Conservation (phyloP, 2,797 vertebrate species). For the Coilia nasus region DNA sequence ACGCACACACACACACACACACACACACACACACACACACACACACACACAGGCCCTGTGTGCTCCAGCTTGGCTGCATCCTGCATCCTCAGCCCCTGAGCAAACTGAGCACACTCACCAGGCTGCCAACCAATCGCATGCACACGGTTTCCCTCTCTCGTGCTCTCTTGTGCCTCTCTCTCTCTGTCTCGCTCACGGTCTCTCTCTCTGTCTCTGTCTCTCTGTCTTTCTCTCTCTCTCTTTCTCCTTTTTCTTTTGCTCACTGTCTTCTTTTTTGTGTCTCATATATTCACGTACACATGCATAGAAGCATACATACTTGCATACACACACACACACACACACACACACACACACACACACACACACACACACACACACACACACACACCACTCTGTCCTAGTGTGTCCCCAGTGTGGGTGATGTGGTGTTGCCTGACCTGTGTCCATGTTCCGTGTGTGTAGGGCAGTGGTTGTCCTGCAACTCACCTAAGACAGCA, state of each 20-base stretch:
- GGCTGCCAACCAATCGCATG: slow-evolving; percentile 6
- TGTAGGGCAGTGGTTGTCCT: background rate
- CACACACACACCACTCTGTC: background rate
- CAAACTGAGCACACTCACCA: slow-evolving; percentile 22
- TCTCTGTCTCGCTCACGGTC: slow-evolving; percentile 27
- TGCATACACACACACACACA: background rate
- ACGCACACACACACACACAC: background rate
- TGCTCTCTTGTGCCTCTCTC: slow-evolving; percentile 37
- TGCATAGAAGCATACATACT: background rate
- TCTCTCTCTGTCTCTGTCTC: background rate
- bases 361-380: background rate
- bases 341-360: background rate
- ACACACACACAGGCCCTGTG: background rate
- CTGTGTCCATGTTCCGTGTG: background rate
- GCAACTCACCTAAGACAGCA: background rate
- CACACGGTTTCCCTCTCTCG: slow-evolving; percentile 28
- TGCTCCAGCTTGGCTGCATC: slow-evolving; percentile 18
- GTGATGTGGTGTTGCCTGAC: background rate
- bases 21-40: slow-evolving; percentile 1
- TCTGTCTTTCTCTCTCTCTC: slow-evolving; percentile 19
- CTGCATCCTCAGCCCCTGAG: slow-evolving; percentile 16
- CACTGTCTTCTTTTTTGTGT: background rate
- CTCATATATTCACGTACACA: too few relatives aligned
- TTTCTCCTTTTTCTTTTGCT: slow-evolving; percentile 16
- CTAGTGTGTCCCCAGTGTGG: background rate